Percentiles rank a stretch among this genome's conserved stretches.
Conservation (phyloP, 2,888 invertebrate species). For the Dinocampus coccinellae region DNA sequence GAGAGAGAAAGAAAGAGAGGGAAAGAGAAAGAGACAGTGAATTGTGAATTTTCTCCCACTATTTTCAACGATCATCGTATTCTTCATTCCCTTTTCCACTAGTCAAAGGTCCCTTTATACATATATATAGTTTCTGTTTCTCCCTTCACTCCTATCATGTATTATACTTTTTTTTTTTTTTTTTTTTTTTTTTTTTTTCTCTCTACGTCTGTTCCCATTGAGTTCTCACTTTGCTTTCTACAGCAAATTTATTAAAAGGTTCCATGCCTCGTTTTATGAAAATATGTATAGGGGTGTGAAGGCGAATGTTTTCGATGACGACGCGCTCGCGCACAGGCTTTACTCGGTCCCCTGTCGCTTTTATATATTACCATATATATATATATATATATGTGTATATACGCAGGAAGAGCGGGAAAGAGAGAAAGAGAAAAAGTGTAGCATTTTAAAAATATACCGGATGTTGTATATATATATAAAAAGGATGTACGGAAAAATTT, state of each 20-base stretch:
- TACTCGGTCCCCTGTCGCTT: background rate
- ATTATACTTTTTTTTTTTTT: too few species aligned
- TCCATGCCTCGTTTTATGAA: constrained; percentile 10
- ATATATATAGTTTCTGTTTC: background rate
- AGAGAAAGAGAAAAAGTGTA: too few species aligned
- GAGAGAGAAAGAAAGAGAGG: constrained; percentile 14
- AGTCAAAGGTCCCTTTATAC: background rate
- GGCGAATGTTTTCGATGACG: background rate
- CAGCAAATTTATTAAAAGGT: constrained; percentile 27
- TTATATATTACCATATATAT: too few species aligned
- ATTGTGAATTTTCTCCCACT: background rate
- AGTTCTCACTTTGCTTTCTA: background rate
- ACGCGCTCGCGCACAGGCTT: too few species aligned
- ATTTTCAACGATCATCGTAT: background rate
- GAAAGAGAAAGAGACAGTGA: background rate
- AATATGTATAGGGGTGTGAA: background rate
- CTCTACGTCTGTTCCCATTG: background rate
- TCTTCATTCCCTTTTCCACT: background rate
- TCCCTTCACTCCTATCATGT: too few species aligned
- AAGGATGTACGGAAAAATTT: too few species aligned
- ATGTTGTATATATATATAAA: background rate
- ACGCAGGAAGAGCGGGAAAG: too few species aligned
- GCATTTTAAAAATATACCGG: too few species aligned
- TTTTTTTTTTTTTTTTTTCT: too few species aligned
- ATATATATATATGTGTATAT: background rate